Evolutionary conservation across 2,113 vertebrate species (phyloP).

Genomic region (Erinaceus europaeus): DNA sequence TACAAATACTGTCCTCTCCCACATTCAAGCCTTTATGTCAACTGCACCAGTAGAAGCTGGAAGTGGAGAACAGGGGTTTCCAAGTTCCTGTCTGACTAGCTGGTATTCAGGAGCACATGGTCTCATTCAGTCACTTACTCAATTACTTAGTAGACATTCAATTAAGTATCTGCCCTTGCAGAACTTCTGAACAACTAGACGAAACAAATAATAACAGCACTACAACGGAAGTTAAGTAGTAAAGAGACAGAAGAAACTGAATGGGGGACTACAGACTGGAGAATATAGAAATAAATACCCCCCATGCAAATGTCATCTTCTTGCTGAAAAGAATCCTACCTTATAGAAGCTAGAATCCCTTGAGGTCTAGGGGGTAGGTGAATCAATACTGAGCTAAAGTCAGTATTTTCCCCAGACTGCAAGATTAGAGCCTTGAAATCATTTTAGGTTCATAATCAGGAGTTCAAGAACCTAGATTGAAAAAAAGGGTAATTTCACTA

Average conservation of each 20-base stretch:
- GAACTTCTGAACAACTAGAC: neutral
- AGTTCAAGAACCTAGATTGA: neutral
- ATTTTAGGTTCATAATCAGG: neutral
- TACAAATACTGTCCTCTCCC: neutral
- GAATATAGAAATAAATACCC: too few species aligned
- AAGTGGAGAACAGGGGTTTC: too few species aligned
- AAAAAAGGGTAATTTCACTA: constrained; percentile 22
- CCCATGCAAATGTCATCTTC: neutral
- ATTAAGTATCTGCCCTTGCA: neutral
- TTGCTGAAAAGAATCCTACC: neutral
- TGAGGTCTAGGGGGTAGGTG: neutral
- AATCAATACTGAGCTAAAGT: neutral
- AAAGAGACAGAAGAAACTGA: neutral
- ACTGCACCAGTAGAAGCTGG: neutral
- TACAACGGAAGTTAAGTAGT: neutral
- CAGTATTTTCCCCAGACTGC: neutral
- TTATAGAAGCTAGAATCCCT: neutral
- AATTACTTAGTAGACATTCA: neutral
- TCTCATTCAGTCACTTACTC: neutral
- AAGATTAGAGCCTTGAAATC: neutral
- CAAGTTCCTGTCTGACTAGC: neutral
- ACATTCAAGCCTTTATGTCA: neutral
- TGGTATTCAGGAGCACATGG: too few species aligned
- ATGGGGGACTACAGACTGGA: neutral
- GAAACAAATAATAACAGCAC: neutral